Evolutionary conservation across 2,888 invertebrate genomes (phyloP).

Genomic region (Fragum fragum): DNA sequence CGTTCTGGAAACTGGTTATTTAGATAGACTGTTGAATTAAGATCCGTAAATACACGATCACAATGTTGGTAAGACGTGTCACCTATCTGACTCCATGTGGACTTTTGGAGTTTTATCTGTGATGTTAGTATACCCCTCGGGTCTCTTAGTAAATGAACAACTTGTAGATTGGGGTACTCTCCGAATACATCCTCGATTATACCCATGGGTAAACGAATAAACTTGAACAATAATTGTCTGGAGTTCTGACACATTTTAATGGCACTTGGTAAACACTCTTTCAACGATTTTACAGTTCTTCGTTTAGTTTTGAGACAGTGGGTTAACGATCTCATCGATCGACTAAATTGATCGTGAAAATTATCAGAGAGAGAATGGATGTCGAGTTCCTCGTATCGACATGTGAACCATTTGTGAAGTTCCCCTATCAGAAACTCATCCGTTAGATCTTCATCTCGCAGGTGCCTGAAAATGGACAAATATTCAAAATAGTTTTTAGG

Average conservation of each 20-base stretch:
- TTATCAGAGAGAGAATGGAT: slow-evolving; percentile 49
- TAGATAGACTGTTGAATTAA: slow-evolving; percentile 42
- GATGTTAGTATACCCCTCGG: slow-evolving; percentile 54
- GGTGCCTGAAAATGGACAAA: slow-evolving; percentile 28
- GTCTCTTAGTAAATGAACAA: slow-evolving; percentile 60
- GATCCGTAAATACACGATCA: slow-evolving; percentile 40
- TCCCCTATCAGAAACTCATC: slow-evolving; percentile 44
- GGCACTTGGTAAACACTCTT: slow-evolving; percentile 53
- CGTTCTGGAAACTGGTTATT: slow-evolving; percentile 32
- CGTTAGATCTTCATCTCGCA: slow-evolving; percentile 48
- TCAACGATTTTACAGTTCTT: slow-evolving; percentile 38
- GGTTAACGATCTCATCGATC: slow-evolving; percentile 41
- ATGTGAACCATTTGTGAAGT: slow-evolving; percentile 60
- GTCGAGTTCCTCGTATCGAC: slow-evolving; percentile 56
- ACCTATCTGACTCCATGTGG: slow-evolving; percentile 39
- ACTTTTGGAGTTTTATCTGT: slow-evolving; percentile 45
- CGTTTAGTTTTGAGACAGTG: slow-evolving; percentile 43
- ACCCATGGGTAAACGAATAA: slow-evolving; percentile 57
- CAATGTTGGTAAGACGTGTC: slow-evolving; percentile 37
- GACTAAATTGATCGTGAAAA: slow-evolving; percentile 49
- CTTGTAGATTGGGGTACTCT: slow-evolving; percentile 54
- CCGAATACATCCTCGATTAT: slow-evolving; percentile 40
- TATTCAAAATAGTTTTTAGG: too few species aligned
- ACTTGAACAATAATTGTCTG: slow-evolving; percentile 53
- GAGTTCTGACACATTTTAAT: slow-evolving; percentile 51